Percentiles rank a stretch among this genome's conserved stretches.
Conservation (phyloP, 1,140 invertebrate genomes). For the Drosophila miranda region DNA sequence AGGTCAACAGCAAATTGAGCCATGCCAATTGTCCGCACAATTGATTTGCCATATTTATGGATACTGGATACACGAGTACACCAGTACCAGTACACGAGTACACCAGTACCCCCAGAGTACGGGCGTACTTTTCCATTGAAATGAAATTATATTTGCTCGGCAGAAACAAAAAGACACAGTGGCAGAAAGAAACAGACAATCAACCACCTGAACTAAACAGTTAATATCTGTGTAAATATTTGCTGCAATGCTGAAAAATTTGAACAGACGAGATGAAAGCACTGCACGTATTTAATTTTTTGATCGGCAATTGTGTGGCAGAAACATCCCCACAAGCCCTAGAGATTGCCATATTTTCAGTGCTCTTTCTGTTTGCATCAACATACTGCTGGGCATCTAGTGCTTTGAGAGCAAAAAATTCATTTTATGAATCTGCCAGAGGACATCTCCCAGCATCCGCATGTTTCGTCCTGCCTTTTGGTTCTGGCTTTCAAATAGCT, state of each 20-base stretch:
- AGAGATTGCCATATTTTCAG: not conserved
- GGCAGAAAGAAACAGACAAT: not conserved
- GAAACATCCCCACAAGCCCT: not conserved
- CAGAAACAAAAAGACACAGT: slow-evolving; percentile 8
- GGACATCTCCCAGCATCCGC: too few species aligned
- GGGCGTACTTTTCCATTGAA: slow-evolving; percentile 1
- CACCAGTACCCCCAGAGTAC: slow-evolving; percentile 22
- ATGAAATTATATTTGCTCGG: slow-evolving; percentile 24
- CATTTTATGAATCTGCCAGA: too few species aligned
- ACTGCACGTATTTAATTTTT: slow-evolving; percentile 57
- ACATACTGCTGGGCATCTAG: not conserved
- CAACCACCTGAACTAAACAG: slow-evolving; percentile 18
- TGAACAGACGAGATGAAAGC: not conserved
- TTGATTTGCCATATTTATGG: slow-evolving; percentile 65
- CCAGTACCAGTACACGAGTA: too few species aligned
- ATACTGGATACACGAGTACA: slow-evolving; percentile 10
- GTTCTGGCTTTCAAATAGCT: not conserved
- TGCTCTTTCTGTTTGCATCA: slow-evolving; percentile 1
- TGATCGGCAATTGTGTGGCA: slow-evolving; percentile 29
- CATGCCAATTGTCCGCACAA: slow-evolving; percentile 26
- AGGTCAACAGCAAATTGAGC: slow-evolving; percentile 51
- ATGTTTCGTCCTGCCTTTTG: slow-evolving; percentile 1
- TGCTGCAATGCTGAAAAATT: slow-evolving; percentile 34
- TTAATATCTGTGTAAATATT: slow-evolving; percentile 60
- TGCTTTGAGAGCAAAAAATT: too few species aligned